Evolutionary conservation across 2,797 vertebrate species (phyloP).

Genomic region (Diplodus puntazzo): DNA sequence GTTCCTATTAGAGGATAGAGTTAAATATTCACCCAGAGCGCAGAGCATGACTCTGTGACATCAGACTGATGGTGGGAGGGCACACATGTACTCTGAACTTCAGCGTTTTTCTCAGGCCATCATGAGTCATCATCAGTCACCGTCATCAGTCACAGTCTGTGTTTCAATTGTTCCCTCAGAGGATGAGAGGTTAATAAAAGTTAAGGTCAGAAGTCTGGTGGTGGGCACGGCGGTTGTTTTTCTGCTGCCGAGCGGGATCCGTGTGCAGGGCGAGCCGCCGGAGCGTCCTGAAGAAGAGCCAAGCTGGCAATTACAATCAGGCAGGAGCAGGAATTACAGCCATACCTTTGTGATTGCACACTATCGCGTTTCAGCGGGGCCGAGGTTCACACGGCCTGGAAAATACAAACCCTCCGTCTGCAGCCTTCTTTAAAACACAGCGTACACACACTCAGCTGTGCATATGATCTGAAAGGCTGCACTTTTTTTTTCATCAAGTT

Average conservation of each 20-base stretch:
- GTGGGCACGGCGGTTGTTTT: slow-evolving; percentile 34
- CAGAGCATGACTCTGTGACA: neutral
- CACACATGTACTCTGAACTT: neutral
- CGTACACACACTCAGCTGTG: slow-evolving; percentile 46
- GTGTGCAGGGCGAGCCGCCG: slow-evolving; percentile 47
- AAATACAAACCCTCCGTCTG: slow-evolving; percentile 44
- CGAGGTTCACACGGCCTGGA: slow-evolving; percentile 26
- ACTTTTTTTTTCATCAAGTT: slow-evolving; percentile 11
- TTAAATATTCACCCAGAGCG: neutral
- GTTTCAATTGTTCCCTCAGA: neutral
- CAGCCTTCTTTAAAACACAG: slow-evolving; percentile 1
- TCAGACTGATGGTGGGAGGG: neutral
- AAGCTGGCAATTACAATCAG: slow-evolving; percentile 82
- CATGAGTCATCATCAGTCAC: slow-evolving; percentile 41
- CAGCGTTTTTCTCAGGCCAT: slow-evolving; percentile 13
- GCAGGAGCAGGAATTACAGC: slow-evolving; percentile 73
- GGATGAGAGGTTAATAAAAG: slow-evolving; percentile 41
- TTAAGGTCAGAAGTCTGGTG: slow-evolving; percentile 35
- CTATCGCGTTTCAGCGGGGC: slow-evolving; percentile 65
- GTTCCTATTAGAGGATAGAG: neutral
- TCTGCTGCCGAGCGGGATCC: slow-evolving; percentile 12
- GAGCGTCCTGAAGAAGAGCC: slow-evolving; percentile 66
- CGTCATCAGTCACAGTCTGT: slow-evolving; percentile 23
- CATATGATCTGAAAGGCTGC: slow-evolving; percentile 1
- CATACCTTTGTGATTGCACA: slow-evolving; percentile 81